Conservation (phyloP, 2,797 vertebrate genomes). For the Melanotaenia boesemani region DNA sequence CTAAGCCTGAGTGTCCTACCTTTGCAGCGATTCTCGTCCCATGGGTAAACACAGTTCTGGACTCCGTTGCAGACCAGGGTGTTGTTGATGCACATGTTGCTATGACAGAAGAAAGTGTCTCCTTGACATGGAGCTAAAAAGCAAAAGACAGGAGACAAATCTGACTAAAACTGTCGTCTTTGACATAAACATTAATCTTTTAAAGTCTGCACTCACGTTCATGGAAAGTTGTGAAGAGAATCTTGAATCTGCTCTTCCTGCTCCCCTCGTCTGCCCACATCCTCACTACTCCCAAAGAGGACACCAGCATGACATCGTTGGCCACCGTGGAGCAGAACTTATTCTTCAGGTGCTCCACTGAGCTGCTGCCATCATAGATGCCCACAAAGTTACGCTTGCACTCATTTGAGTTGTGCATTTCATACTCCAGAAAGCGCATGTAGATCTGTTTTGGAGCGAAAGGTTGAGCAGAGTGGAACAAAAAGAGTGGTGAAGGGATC, state of each 20-base stretch:
- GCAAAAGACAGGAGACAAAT: slow-evolving; percentile 1
- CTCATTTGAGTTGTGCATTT: slow-evolving; percentile 99
- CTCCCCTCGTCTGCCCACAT: slow-evolving; percentile 98
- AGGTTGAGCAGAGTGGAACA: not conserved
- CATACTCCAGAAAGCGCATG: slow-evolving; percentile 95
- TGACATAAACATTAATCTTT: not conserved
- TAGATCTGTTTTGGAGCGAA: slow-evolving; percentile 86
- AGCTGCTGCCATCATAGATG: slow-evolving; percentile 96
- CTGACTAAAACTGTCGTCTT: not conserved
- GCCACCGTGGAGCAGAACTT: slow-evolving; percentile 99
- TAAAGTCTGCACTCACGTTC: slow-evolving; percentile 59
- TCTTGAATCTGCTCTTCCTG: slow-evolving; percentile 92
- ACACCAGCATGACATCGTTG: slow-evolving; percentile 94
- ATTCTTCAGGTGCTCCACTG: slow-evolving; percentile 94
- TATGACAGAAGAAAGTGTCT: slow-evolving; percentile 96
- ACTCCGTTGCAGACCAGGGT: slow-evolving; percentile 97
- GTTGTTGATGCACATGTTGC: slow-evolving; percentile 99
- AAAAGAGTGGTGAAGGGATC: not conserved
- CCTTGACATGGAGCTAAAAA: slow-evolving; percentile 92
- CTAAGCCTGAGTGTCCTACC: slow-evolving; percentile 74
- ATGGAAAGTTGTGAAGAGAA: slow-evolving; percentile 94
- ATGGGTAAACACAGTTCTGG: slow-evolving; percentile 99
- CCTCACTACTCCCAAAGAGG: slow-evolving; percentile 92
- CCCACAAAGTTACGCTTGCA: slow-evolving; percentile 98
- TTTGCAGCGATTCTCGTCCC: slow-evolving; percentile 99